Evolutionary conservation across 2,888 invertebrate genomes (phyloP).

Genomic region (Noctuana brunneofusca): DNA sequence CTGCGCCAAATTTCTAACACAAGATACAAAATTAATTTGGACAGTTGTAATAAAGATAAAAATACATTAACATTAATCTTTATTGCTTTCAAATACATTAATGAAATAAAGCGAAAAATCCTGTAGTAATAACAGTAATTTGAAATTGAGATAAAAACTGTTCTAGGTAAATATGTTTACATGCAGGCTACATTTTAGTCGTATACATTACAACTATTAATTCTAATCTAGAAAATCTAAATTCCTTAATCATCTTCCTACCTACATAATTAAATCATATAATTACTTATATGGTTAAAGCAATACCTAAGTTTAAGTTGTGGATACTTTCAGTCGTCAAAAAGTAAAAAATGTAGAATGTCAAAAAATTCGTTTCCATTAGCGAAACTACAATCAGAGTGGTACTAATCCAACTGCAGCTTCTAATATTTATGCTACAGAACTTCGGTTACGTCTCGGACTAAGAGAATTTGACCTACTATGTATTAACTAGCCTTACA

Average conservation of each 20-base stretch:
- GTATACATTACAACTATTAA: too few species aligned
- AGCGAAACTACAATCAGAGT: background rate
- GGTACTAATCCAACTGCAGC: background rate
- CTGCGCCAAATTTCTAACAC: conserved; percentile 15
- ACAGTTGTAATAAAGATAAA: conserved; percentile 25
- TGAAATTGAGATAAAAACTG: background rate
- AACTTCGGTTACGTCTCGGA: background rate
- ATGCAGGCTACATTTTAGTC: too few species aligned
- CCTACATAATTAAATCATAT: too few species aligned
- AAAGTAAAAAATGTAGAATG: too few species aligned
- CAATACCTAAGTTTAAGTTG: too few species aligned
- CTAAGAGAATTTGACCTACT: background rate
- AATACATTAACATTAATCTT: conserved; percentile 23
- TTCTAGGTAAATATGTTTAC: background rate
- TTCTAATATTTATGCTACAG: background rate
- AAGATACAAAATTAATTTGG: conserved; percentile 11
- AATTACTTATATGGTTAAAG: too few species aligned
- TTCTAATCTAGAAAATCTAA: too few species aligned
- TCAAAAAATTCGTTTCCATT: too few species aligned
- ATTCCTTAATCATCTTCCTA: too few species aligned
- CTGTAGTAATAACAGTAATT: background rate
- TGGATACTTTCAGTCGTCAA: too few species aligned
- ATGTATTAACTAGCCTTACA: background rate
- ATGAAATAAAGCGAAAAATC: background rate
- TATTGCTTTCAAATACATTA: conserved; percentile 10